Base-by-base conservation (phyloP, 2,113 vertebrate genomes). In the Salvelinus fontinalis region DNA sequence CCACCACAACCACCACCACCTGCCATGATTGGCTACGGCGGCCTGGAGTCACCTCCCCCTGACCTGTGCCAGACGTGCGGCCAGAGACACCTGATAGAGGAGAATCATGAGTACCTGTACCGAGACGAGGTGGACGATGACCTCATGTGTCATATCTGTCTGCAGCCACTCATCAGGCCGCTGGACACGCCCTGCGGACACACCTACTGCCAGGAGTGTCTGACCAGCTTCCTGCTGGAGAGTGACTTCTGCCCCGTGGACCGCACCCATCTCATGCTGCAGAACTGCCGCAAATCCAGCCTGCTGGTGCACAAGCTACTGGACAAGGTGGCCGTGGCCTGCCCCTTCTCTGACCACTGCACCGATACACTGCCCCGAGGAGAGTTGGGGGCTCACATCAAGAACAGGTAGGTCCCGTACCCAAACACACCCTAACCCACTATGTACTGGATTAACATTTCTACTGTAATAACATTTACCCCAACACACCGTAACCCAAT, bases 191-290 rank as follows among this genome's bases (percentile, higher is more conserved):
- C 97, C 12, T 99, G 98, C 0, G 97, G 97, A 18, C 98, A 99
- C 71, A 99, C 98, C 71, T 99, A 96, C 88, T 99, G 98, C 84
- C 91, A 93, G 14, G 88, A 95, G 85, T 99, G 98, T 85, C 96
- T 99, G 88, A 98, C 97, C 3, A 97, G 89, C 91, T 98, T 99
- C 91, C 93, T 99, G 2, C 81, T 95, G 83, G 96, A 97, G 89
- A 96, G 97, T 70, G 96, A 98, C 86, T 99, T 99, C 87, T 99
- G 98, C 81, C 98, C 97, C 0, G 93, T 99, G 93, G 97, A 98
- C 81, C 95, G 98, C 44, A 84, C 93, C 51, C 89, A 92, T 0
- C 87, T 99, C 65, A 89, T 95, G 86, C 92, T 99, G 65, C 97
- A 98, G 86, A 93, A 82, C 0, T 99, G 98, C 91, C 95, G 94